These are phyloP conservation scores for Aplodontia rufa DNA, from an alignment of 2,113 vertebrate species.

Conservation along the genomic window DNA sequence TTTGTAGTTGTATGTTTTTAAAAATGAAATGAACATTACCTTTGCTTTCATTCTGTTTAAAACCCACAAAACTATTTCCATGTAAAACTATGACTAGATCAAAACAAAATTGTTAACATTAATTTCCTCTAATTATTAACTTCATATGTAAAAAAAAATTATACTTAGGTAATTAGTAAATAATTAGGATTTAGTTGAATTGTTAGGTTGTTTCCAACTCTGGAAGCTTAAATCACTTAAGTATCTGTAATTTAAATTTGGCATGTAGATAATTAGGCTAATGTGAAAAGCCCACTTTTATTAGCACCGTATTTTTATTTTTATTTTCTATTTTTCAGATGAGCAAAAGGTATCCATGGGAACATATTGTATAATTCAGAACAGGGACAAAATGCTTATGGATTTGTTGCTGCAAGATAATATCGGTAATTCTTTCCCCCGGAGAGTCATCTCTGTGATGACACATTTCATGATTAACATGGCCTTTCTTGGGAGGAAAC, in stretches of 20 bases:
- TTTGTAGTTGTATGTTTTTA: background rate
- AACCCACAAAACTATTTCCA: background rate
- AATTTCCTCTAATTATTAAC: background rate
- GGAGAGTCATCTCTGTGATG: background rate
- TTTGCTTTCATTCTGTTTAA: background rate
- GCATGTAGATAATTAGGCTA: background rate
- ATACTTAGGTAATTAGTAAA: conserved; percentile 41
- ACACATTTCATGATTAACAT: background rate
- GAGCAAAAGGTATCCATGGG: conserved; percentile 24
- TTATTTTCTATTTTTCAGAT: background rate
- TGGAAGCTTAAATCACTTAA: background rate
- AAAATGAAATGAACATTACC: background rate
- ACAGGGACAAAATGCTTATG: background rate
- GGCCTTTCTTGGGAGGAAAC: background rate
- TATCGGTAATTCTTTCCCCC: background rate
- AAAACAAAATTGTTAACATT: conserved; percentile 57
- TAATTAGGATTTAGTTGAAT: conserved; percentile 21
- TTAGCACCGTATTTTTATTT: background rate
- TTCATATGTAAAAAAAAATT: conserved; percentile 40
- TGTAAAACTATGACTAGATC: conserved; percentile 30
- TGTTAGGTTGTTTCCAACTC: background rate
- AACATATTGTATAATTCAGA: background rate
- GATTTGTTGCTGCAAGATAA: background rate
- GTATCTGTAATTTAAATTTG: conserved; percentile 27
- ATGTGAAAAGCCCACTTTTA: background rate